phyloP scores from a whole-genome alignment of 2,888 invertebrate genomes.

The Troides helena region DNA sequence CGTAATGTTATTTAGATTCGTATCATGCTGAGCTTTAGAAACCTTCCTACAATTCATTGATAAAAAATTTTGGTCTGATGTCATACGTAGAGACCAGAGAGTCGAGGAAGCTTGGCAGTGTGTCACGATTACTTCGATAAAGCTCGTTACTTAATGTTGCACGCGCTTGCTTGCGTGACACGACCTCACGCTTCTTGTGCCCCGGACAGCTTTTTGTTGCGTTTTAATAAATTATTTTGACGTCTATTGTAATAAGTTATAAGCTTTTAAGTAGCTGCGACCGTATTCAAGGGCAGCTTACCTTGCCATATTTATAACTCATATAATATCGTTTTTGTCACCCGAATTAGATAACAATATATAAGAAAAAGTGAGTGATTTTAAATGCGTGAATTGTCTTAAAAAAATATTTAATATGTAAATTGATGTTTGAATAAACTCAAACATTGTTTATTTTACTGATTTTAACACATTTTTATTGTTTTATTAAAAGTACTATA shows the following conservation, averaged over 20 bases:
- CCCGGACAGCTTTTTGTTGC: conserved; percentile 31
- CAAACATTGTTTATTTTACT: too few relatives aligned
- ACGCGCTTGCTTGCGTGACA: conserved; percentile 44
- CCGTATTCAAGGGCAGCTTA: conserved; percentile 15
- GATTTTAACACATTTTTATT: too few relatives aligned
- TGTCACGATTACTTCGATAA: conserved; percentile 50
- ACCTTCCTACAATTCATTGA: conserved; percentile 43
- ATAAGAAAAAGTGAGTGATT: too few relatives aligned
- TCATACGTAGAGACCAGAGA: conserved; percentile 43
- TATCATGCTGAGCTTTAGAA: conserved; percentile 16
- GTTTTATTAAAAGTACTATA: too few relatives aligned
- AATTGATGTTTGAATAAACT: too few relatives aligned
- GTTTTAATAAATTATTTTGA: conserved; percentile 31
- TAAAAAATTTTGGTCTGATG: conserved; percentile 44
- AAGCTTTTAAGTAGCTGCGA: conserved; percentile 8
- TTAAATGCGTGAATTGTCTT: too few relatives aligned
- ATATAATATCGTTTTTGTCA: neutral
- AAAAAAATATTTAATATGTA: too few relatives aligned
- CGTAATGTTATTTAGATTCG: conserved; percentile 4
- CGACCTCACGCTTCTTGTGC: conserved; percentile 43
- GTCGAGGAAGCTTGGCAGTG: conserved; percentile 51
- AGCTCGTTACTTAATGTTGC: conserved; percentile 49
- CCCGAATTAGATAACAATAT: too few relatives aligned
- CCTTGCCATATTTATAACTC: neutral
- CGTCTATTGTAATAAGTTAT: conserved; percentile 16